Percentiles rank a stretch among this genome's conserved stretches.
Conservation (phyloP, 2,888 invertebrate genomes). For the Lydus trimaculatus region DNA sequence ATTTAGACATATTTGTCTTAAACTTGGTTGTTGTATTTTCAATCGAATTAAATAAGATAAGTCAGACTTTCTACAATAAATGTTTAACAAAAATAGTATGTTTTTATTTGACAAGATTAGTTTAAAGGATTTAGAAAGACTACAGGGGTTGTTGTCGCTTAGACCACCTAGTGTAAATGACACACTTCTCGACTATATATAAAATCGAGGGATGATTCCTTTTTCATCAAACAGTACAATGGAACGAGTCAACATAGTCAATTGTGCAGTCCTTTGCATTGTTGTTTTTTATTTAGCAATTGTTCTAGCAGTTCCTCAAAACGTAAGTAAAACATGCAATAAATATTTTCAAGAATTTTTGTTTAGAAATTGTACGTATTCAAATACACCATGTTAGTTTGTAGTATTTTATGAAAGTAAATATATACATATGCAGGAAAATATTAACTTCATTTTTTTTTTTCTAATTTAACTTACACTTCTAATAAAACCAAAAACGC, state of each 20-base stretch:
- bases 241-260: slow-evolving; percentile 41
- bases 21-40: neutral
- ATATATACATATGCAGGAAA: too few species aligned
- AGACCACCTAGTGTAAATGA: slow-evolving; percentile 45
- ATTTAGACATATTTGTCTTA: too few species aligned
- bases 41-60: slow-evolving; percentile 17
- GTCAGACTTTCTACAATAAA: neutral
- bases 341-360: too few species aligned
- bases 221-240: slow-evolving; percentile 36
- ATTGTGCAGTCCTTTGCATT: slow-evolving; percentile 37
- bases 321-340: too few species aligned
- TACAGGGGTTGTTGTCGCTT: slow-evolving; percentile 51
- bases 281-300: slow-evolving; percentile 14
- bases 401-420: too few species aligned
- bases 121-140: slow-evolving; percentile 42
- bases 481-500: too few species aligned
- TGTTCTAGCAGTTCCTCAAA: slow-evolving; percentile 17
- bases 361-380: too few species aligned
- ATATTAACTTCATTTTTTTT: too few species aligned
- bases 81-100: slow-evolving; percentile 17
- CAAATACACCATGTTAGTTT: too few species aligned
- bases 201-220: slow-evolving; percentile 35
- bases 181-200: slow-evolving; percentile 40
- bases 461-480: too few species aligned
- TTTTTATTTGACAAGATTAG: slow-evolving; percentile 36